Conservation (phyloP, 1,140 invertebrate species). For the Zeugodacus cucurbitae region DNA sequence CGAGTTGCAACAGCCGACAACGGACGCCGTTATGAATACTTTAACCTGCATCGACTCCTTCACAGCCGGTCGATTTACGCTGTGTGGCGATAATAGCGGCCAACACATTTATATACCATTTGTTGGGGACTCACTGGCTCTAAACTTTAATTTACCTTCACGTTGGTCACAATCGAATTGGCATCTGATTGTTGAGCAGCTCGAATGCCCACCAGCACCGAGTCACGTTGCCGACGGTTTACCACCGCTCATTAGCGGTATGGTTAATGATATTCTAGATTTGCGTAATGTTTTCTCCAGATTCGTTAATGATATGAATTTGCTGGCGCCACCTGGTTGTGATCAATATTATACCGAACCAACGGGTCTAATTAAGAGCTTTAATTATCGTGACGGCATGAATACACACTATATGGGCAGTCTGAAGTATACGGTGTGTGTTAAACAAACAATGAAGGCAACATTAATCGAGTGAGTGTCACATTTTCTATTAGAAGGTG, state of each 20-base stretch:
- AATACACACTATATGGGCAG: slow-evolving; percentile 44
- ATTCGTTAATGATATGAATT: slow-evolving; percentile 50
- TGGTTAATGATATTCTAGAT: slow-evolving; percentile 54
- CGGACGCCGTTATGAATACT: slow-evolving; percentile 40
- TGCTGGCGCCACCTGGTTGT: slow-evolving; percentile 70
- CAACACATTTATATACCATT: slow-evolving; percentile 72
- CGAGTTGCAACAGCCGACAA: slow-evolving; percentile 73
- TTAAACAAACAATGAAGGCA: slow-evolving; percentile 47
- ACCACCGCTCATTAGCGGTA: slow-evolving; percentile 40
- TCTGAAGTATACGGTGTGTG: slow-evolving; percentile 64
- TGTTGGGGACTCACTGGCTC: slow-evolving; percentile 53
- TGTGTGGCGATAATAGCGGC: slow-evolving; percentile 84
- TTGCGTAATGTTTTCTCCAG: slow-evolving; percentile 55
- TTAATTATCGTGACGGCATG: slow-evolving; percentile 57
- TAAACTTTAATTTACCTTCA: slow-evolving; percentile 52
- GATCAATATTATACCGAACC: slow-evolving; percentile 72
- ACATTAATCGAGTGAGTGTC: slow-evolving; percentile 41
- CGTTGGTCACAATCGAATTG: slow-evolving; percentile 61
- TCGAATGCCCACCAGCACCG: slow-evolving; percentile 67
- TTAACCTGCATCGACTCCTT: slow-evolving; percentile 71
- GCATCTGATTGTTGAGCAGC: slow-evolving; percentile 73
- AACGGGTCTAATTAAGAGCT: slow-evolving; percentile 69
- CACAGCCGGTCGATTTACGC: slow-evolving; percentile 65
- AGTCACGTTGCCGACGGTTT: slow-evolving; percentile 43
- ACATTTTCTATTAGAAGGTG: not conserved